A percentile compares a stretch with the other conserved stretches of the same genome.
These are phyloP conservation scores for Cataglyphis rosenhaueri DNA, from an alignment of 2,888 invertebrate genomes.

Conservation along the genomic window DNA sequence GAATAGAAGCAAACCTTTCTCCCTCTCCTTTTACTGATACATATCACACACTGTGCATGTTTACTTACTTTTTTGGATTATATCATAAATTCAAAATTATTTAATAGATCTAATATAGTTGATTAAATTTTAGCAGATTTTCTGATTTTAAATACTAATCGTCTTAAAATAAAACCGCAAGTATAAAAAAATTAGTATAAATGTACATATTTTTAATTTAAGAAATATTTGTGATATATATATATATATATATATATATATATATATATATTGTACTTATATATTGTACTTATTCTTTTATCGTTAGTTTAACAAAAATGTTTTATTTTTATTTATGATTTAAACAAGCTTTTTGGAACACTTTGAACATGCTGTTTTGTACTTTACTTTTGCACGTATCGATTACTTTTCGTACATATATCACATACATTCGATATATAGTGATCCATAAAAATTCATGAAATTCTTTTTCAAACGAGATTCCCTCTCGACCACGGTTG, in stretches of 20 bases:
- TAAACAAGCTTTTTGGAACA: background rate
- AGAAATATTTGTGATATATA: background rate
- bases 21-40: background rate
- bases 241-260: too few relatives aligned
- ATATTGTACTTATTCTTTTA: background rate
- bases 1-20: background rate
- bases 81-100: background rate
- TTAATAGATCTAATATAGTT: background rate
- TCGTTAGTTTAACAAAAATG: background rate
- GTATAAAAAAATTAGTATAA: background rate
- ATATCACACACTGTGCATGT: background rate
- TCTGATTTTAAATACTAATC: background rate
- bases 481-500: background rate
- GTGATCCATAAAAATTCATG: constrained; percentile 27
- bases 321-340: constrained; percentile 1
- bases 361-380: background rate
- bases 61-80: background rate
- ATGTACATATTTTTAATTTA: background rate
- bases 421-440: background rate
- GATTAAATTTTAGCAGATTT: background rate
- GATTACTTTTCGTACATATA: constrained; percentile 2
- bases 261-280: background rate
- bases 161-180: background rate
- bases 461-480: background rate
- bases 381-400: background rate